These are phyloP conservation scores for Dallia pectoralis DNA, from an alignment of 2,797 vertebrate genomes.

Conservation along the genomic window DNA sequence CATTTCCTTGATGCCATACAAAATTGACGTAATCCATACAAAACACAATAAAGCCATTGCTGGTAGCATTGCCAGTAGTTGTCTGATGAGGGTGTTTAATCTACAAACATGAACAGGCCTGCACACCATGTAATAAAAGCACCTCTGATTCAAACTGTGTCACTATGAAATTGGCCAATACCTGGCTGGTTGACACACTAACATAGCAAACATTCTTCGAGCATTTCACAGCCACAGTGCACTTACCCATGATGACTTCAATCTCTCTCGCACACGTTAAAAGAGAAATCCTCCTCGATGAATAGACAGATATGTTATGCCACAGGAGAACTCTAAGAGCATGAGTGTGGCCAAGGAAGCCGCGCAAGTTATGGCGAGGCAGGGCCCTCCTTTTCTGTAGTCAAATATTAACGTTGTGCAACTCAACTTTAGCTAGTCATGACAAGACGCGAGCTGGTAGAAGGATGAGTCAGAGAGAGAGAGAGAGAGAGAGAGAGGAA, in stretches of 20 bases:
- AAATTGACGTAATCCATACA: neutral
- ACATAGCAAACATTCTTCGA: neutral
- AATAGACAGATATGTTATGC: conserved; percentile 24
- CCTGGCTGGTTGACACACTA: neutral
- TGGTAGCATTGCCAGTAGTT: neutral
- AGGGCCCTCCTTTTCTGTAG: conserved; percentile 62
- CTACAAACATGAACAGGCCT: neutral
- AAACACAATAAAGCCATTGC: neutral
- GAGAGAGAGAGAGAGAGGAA: conserved; percentile 24
- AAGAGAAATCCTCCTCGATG: conserved; percentile 33
- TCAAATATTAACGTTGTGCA: conserved; percentile 76
- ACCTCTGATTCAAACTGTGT: neutral
- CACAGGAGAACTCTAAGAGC: conserved; percentile 48
- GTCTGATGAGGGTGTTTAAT: neutral
- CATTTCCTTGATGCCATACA: too few relatives aligned
- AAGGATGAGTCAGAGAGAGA: conserved; percentile 46
- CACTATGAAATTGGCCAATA: neutral
- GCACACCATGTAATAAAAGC: neutral
- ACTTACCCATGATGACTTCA: conserved; percentile 73
- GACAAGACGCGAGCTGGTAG: conserved; percentile 63
- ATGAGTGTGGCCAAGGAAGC: conserved; percentile 22
- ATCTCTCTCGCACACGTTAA: conserved; percentile 18
- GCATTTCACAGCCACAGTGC: neutral
- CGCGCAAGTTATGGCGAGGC: conserved; percentile 31
- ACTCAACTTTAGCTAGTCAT: conserved; percentile 64